Evolutionary conservation across 1,140 invertebrate genomes (phyloP), one percentile per base, ranked within the genome.

Genomic region (Fopius arisanus): DNA sequence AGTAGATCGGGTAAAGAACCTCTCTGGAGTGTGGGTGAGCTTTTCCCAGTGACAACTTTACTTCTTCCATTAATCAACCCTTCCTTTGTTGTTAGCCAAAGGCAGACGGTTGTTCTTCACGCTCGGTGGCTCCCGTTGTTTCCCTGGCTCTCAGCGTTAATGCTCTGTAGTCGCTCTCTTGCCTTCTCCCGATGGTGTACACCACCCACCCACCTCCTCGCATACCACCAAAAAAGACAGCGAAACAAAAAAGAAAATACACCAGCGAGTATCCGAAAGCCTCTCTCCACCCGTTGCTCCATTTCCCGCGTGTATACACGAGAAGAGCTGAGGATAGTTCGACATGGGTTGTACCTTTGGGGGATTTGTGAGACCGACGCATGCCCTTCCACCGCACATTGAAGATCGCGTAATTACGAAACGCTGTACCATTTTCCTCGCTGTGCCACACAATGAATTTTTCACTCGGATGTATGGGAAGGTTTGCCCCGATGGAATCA

Each of bases 61-160:
- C 82, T 81, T 78, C 77, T 79, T 80, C 78, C 83, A 85, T 85
- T 83, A 85, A 85, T 85, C 84, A 85, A 85, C 72, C 79, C 78
- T 81, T 77, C 74, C 71, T 76, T 81, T 83, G 83, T 83, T 79
- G 79, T 72, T 76, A 31, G 41, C 41, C 26, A 16, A 19, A 71
- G 72, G 43, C 54, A 70, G 66, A 71, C 67, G 75, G 76, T 74
- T 79, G 72, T 78, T 79, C 79, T 79, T 75, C 73, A 78, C 81
- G 77, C 79, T 83, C 77, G 78, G 76, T 82, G 79, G 79, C n/a
- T 75, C 79, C 81, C 78, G 81, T 84, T 84, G 81, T 83, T 82
- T 81, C 79, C 75, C 78, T 81, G 80, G 69, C 82, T 84, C 78
- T 84, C 83, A 84, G 80, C 79, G 82, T 75, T 83, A 84, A 84